These are phyloP conservation scores for Piliocolobus tephrosceles DNA, from an alignment of 2,113 vertebrate species.

Conservation along the genomic window DNA sequence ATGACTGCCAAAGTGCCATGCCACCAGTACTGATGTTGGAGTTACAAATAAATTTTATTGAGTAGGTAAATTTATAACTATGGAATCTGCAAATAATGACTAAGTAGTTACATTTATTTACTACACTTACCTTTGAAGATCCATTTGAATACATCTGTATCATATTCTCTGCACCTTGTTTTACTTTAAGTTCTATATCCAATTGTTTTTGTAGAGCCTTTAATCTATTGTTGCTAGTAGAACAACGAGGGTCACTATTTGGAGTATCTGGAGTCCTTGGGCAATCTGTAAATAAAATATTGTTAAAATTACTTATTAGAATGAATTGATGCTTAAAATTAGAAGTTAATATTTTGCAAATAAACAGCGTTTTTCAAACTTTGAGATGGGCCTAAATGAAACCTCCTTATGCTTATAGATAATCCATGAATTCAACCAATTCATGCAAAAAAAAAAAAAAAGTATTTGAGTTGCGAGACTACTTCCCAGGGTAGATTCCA, in stretches of 20 bases:
- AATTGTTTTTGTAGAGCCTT: constrained; percentile 96
- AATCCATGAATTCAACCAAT: constrained; percentile 14
- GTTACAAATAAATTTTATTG: neutral
- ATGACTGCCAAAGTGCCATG: neutral
- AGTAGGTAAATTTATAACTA: neutral
- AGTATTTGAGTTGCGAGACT: neutral
- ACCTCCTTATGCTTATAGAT: constrained; percentile 3
- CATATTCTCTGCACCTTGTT: constrained; percentile 99
- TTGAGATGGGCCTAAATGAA: constrained; percentile 40
- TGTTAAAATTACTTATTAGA: constrained; percentile 12
- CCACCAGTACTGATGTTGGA: neutral
- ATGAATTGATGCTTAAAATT: constrained; percentile 28
- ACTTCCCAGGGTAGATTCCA: neutral
- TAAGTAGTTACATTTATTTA: constrained; percentile 38
- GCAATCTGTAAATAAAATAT: constrained; percentile 88
- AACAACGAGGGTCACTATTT: constrained; percentile 91
- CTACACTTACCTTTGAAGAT: constrained; percentile 93
- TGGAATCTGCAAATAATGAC: neutral
- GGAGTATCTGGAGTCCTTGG: constrained; percentile 96
- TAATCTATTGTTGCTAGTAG: constrained; percentile 92
- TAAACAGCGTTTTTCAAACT: neutral
- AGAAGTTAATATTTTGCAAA: constrained; percentile 37
- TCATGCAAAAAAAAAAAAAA: neutral
- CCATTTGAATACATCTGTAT: constrained; percentile 99
- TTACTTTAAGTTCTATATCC: constrained; percentile 98